These are phyloP conservation scores for Cebus imitator DNA, from an alignment of 2,113 vertebrate species.

Conservation along the genomic window DNA sequence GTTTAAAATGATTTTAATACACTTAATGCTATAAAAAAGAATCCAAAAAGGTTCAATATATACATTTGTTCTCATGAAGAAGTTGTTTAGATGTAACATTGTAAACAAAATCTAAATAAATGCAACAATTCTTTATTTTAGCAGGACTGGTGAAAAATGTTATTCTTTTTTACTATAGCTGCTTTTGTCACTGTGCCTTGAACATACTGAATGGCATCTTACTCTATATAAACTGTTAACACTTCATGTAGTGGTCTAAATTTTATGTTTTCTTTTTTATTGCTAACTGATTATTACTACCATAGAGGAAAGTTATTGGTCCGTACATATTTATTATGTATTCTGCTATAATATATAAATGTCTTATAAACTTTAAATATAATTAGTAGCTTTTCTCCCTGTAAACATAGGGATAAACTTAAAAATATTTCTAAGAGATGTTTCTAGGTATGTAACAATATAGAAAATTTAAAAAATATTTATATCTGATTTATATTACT, in stretches of 20 bases:
- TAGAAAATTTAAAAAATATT: neutral
- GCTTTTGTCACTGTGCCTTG: neutral
- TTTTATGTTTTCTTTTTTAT: neutral
- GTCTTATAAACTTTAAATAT: neutral
- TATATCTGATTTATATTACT: neutral
- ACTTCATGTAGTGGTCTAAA: neutral
- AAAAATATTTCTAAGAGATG: neutral
- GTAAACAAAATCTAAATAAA: neutral
- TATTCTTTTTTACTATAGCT: neutral
- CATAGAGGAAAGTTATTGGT: neutral
- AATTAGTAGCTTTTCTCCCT: neutral
- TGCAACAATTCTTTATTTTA: neutral
- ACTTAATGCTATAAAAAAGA: neutral
- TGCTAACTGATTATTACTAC: neutral
- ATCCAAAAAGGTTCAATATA: neutral
- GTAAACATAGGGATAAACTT: neutral
- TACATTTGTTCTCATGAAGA: neutral
- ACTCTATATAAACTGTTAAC: neutral
- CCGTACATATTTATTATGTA: neutral
- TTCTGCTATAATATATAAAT: neutral
- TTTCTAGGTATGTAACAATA: neutral
- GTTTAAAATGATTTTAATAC: neutral
- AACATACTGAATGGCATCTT: neutral
- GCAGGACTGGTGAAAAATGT: neutral
- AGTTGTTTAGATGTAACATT: neutral